Evolutionary conservation across 1,140 invertebrate species (phyloP).

Genomic region (Cotesia glomerata): DNA sequence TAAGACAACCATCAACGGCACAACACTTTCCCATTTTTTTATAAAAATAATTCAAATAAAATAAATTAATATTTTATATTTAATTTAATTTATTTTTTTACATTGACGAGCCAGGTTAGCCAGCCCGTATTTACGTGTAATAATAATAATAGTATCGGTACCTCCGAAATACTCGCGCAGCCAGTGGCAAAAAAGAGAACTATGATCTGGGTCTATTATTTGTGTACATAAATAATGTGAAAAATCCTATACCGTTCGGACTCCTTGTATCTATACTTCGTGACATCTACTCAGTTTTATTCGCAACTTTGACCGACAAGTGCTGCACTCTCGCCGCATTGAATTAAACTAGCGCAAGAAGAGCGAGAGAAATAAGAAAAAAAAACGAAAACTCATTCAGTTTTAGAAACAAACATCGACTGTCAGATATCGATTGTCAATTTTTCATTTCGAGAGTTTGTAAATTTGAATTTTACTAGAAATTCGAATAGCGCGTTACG

Average conservation of each 20-base stretch:
- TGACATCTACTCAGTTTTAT: not conserved
- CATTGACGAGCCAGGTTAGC: not conserved
- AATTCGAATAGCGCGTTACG: too few relatives aligned
- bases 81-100: not conserved
- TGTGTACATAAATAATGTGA: not conserved
- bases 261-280: conserved; percentile 12
- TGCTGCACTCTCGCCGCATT: too few relatives aligned
- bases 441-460: too few relatives aligned
- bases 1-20: conserved; percentile 2
- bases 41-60: not conserved
- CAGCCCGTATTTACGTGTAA: not conserved
- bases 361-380: too few relatives aligned
- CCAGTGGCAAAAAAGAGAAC: conserved; percentile 7
- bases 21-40: conserved; percentile 10
- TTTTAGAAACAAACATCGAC: too few relatives aligned
- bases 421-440: too few relatives aligned
- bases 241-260: not conserved
- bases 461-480: too few relatives aligned
- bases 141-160: conserved; percentile 11
- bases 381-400: too few relatives aligned
- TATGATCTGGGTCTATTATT: conserved; percentile 2
- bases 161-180: not conserved
- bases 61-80: conserved; percentile 10
- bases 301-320: too few relatives aligned
- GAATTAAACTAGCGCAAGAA: too few relatives aligned